Percentiles rank a stretch among this genome's conserved stretches.
Evolutionary conservation across 2,888 invertebrate genomes (phyloP).

Genomic region (Catocala fraxini): DNA sequence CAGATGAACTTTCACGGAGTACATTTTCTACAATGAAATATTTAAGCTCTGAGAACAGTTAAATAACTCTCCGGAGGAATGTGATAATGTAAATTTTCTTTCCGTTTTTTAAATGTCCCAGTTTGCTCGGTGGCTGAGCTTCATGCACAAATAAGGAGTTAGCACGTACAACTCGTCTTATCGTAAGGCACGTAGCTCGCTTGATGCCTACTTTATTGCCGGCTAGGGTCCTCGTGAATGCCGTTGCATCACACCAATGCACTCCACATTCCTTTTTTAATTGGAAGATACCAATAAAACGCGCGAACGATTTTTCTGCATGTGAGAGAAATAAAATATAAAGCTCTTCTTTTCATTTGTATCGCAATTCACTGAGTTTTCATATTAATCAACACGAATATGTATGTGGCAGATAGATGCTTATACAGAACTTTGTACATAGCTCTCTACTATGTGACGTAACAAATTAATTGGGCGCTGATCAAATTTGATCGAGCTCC

Average conservation of each 20-base stretch:
- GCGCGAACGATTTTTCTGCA: conserved; percentile 31
- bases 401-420: conserved; percentile 2
- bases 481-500: conserved; percentile 40
- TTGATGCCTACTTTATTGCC: conserved; percentile 81
- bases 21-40: conserved; percentile 49
- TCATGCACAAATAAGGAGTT: conserved; percentile 63
- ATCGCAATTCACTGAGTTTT: conserved; percentile 7
- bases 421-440: conserved; percentile 23
- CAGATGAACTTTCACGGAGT: conserved; percentile 34
- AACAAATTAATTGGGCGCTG: conserved; percentile 45
- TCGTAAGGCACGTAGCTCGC: conserved; percentile 71
- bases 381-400: not conserved
- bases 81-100: conserved; percentile 68
- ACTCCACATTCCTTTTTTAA: conserved; percentile 61
- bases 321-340: conserved; percentile 19
- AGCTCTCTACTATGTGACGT: conserved; percentile 32
- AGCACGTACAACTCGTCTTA: conserved; percentile 71
- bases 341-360: conserved; percentile 2
- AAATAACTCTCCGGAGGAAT: conserved; percentile 63
- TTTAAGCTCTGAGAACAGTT: conserved; percentile 50
- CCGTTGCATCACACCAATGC: conserved; percentile 64
- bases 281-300: conserved; percentile 55
- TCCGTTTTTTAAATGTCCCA: conserved; percentile 60
- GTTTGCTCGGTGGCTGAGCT: conserved; percentile 60
- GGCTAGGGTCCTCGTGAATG: conserved; percentile 59